phyloP scores from a whole-genome alignment of 2,113 vertebrate genomes.

The Sphyrna mokarran region DNA sequence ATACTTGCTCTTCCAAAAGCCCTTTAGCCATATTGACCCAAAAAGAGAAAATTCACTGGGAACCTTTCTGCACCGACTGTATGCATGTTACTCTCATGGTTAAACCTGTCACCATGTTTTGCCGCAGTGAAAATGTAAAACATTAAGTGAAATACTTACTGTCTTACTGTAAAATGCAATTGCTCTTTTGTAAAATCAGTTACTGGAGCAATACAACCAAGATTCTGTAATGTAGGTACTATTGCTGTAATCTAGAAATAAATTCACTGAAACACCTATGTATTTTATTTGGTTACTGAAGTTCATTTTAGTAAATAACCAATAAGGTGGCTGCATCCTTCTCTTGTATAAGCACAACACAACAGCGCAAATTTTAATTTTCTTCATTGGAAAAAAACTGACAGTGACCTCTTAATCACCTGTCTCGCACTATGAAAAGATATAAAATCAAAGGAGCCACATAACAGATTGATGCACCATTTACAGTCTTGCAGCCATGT shows the following conservation, averaged over 20 bases:
- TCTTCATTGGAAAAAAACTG: not conserved
- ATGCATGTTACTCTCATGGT: conserved; percentile 37
- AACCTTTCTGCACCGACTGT: conserved; percentile 38
- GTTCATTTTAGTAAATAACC: too few relatives aligned
- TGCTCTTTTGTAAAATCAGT: not conserved
- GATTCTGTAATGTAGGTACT: not conserved
- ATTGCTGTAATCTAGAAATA: not conserved
- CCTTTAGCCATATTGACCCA: conserved; percentile 41
- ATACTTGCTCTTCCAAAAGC: conserved; percentile 37
- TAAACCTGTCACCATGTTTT: conserved; percentile 42
- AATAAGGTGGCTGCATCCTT: not conserved
- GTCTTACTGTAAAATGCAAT: not conserved
- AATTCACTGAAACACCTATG: conserved; percentile 8
- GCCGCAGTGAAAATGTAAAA: conserved; percentile 38
- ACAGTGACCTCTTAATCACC: not conserved
- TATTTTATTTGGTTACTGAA: not conserved
- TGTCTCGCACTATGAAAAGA: not conserved
- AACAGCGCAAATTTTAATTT: not conserved
- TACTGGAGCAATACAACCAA: not conserved
- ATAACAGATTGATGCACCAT: too few relatives aligned
- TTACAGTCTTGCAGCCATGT: not conserved
- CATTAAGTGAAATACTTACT: too few relatives aligned
- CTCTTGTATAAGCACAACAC: not conserved
- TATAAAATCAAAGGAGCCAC: not conserved
- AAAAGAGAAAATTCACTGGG: conserved; percentile 39